Evolutionary conservation across 2,797 vertebrate genomes (phyloP).

Genomic region (Jordanella pulchra): DNA sequence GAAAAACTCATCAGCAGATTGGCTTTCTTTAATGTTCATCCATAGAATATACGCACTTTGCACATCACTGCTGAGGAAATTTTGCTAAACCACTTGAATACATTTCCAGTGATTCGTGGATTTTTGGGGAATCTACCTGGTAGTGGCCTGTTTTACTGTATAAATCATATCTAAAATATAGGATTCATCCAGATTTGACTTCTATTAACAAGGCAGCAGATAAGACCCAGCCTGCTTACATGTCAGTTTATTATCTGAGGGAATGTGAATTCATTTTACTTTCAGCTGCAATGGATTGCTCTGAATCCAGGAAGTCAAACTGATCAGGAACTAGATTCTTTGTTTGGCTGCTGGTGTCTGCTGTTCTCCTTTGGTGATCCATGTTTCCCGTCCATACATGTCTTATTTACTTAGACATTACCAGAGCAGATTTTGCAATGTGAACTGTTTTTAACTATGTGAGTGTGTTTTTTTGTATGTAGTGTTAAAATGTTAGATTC

Average conservation of each 20-base stretch:
- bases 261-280: constrained; percentile 32
- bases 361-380: not conserved
- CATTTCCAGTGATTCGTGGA: not conserved
- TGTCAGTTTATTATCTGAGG: constrained; percentile 44
- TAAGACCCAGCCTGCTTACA: constrained; percentile 41
- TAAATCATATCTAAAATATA: not conserved
- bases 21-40: constrained; percentile 40
- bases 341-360: not conserved
- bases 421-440: not conserved
- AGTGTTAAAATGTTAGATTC: not conserved
- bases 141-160: not conserved
- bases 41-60: constrained; percentile 27
- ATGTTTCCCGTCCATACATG: constrained; percentile 36
- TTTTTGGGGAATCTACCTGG: not conserved
- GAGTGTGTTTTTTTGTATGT: not conserved
- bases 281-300: constrained; percentile 8
- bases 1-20: constrained; percentile 28
- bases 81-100: not conserved
- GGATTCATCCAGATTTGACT: constrained; percentile 1
- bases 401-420: constrained; percentile 1
- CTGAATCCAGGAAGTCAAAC: constrained; percentile 46
- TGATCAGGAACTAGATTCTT: constrained; percentile 42
- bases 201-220: constrained; percentile 3
- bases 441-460: not conserved
- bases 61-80: not conserved